Conservation (phyloP, 2,113 vertebrate species). For the Sander vitreus region DNA sequence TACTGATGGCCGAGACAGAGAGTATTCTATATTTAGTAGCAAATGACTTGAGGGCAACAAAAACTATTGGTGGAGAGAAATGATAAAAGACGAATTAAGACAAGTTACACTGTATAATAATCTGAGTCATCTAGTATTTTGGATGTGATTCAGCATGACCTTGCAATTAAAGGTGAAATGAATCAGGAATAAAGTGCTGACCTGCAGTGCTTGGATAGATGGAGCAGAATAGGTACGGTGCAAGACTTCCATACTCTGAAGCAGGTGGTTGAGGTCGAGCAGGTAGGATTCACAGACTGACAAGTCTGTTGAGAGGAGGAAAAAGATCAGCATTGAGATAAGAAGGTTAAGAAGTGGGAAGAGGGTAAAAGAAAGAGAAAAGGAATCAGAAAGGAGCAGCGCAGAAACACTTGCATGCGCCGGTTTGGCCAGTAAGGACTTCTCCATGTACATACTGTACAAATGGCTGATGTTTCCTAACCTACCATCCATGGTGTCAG, state of each 20-base stretch:
- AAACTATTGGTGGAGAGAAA: slow-evolving; percentile 6
- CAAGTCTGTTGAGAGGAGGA: slow-evolving; percentile 84
- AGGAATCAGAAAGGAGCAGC: background rate
- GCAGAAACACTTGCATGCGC: background rate
- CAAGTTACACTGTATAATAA: background rate
- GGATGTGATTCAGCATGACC: background rate
- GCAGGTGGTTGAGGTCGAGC: slow-evolving; percentile 93
- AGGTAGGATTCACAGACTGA: slow-evolving; percentile 91
- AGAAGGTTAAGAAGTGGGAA: background rate
- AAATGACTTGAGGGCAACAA: slow-evolving; percentile 8
- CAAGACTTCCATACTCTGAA: slow-evolving; percentile 97
- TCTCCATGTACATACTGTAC: background rate
- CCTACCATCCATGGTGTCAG: background rate
- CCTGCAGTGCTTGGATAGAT: slow-evolving; percentile 96
- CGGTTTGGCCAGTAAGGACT: background rate
- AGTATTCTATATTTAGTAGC: slow-evolving; percentile 37
- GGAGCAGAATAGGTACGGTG: slow-evolving; percentile 96
- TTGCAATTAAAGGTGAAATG: background rate
- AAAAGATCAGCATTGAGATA: background rate
- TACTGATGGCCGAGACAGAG: background rate
- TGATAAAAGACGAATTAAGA: background rate
- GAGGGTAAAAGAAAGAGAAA: background rate
- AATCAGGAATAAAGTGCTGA: slow-evolving; percentile 59
- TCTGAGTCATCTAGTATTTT: background rate
- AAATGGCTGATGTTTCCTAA: background rate